Percentiles rank a stretch among this genome's conserved stretches.
These are phyloP conservation scores for Tamandua tetradactyla DNA, from an alignment of 2,797 vertebrate species.

Conservation along the genomic window DNA sequence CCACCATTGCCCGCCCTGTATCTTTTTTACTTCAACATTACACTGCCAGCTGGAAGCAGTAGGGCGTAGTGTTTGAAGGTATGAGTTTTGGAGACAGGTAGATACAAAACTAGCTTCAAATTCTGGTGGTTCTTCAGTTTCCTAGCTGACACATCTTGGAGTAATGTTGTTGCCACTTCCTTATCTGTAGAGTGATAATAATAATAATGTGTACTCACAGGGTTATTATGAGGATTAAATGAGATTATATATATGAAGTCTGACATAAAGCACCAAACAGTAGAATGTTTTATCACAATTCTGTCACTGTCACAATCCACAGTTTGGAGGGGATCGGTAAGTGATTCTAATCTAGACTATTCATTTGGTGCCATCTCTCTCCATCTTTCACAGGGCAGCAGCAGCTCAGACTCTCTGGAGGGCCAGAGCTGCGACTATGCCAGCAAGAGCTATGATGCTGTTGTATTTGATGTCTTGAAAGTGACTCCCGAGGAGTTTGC, in stretches of 20 bases:
- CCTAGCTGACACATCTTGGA: background rate
- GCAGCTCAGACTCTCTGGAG: slow-evolving; percentile 97
- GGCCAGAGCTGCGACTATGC: slow-evolving; percentile 93
- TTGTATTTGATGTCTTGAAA: slow-evolving; percentile 97
- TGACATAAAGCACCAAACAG: accelerated
- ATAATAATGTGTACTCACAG: background rate
- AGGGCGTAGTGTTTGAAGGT: background rate
- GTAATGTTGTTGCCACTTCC: background rate
- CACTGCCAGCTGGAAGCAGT: background rate
- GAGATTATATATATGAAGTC: background rate
- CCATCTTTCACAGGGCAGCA: slow-evolving; percentile 87
- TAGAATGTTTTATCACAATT: background rate
- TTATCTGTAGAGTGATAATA: background rate
- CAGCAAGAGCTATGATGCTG: slow-evolving; percentile 96
- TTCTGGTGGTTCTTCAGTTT: background rate
- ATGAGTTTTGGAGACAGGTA: background rate
- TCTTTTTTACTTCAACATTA: background rate
- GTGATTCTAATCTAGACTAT: background rate
- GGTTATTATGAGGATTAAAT: background rate
- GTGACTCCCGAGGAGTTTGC: slow-evolving; percentile 98
- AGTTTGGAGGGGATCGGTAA: background rate
- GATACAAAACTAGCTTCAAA: background rate
- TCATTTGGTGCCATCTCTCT: background rate
- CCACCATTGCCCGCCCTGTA: too few species aligned
- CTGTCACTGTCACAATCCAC: background rate